These are phyloP conservation scores for Metacarcinus magister DNA, from an alignment of 2,888 invertebrate genomes.

Conservation along the genomic window DNA sequence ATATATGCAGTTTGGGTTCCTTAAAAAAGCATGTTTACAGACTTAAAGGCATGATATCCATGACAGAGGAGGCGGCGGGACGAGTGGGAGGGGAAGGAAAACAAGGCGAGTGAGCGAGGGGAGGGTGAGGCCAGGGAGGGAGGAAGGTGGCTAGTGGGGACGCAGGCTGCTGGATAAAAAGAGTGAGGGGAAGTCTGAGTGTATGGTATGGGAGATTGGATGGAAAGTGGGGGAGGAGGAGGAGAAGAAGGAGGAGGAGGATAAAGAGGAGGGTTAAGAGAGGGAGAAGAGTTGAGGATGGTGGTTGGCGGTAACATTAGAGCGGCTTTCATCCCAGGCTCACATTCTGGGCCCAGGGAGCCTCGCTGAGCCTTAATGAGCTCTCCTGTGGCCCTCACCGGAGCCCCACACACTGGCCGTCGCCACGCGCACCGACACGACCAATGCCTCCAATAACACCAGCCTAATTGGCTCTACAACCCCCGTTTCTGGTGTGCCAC, in stretches of 20 bases:
- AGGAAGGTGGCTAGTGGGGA: neutral
- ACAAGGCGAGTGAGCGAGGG: neutral
- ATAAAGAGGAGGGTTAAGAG: neutral
- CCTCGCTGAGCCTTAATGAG: constrained; percentile 36
- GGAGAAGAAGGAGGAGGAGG: neutral
- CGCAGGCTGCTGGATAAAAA: neutral
- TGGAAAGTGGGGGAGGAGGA: neutral
- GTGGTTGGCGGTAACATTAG: constrained; percentile 20
- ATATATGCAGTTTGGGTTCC: neutral
- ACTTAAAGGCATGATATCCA: neutral
- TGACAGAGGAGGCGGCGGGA: neutral
- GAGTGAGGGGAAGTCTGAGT: neutral
- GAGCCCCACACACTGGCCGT: neutral
- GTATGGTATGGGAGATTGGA: constrained; percentile 31
- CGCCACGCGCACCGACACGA: neutral
- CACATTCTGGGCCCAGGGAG: neutral
- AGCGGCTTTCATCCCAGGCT: constrained; percentile 10
- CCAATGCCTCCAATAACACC: neutral
- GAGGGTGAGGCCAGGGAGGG: neutral
- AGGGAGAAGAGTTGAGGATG: neutral
- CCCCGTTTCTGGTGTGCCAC: neutral
- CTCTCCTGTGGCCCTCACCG: constrained; percentile 7
- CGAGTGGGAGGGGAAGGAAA: neutral
- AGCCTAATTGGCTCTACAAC: constrained; percentile 3
- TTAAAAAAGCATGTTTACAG: neutral